Percentiles rank a stretch among this genome's conserved stretches.
Conservation (phyloP, 2,888 invertebrate genomes). For the Hololepta plana region DNA sequence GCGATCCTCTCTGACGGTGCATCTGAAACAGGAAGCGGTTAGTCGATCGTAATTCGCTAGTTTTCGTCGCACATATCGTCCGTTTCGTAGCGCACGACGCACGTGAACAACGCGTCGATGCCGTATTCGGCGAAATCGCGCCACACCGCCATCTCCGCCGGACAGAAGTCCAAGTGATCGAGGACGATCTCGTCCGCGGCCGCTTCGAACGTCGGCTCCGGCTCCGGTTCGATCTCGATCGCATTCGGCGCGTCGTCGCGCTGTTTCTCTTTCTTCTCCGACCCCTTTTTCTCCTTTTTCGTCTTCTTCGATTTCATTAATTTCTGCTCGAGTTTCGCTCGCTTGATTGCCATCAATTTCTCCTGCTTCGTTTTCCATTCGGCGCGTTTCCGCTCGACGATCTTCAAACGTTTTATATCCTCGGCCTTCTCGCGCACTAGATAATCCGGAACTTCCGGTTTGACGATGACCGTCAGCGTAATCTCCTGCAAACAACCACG, state of each 20-base stretch:
- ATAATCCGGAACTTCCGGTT: conserved; percentile 12
- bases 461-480: conserved; percentile 12
- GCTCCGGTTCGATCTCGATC: conserved; percentile 2
- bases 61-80: conserved; percentile 1
- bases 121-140: conserved; percentile 13
- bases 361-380: conserved; percentile 7
- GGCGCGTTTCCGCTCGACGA: conserved; percentile 9
- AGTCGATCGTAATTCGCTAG: background rate
- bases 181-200: conserved; percentile 9
- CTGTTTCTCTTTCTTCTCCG: conserved; percentile 5
- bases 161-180: conserved; percentile 14
- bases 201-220: conserved; percentile 1
- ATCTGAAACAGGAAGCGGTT: conserved; percentile 7
- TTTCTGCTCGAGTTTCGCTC: conserved; percentile 5
- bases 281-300: conserved; percentile 6
- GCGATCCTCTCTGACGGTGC: no score
- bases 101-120: conserved; percentile 12
- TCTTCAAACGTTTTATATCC: conserved; percentile 9
- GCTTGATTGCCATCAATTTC: conserved; percentile 5
- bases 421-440: conserved; percentile 12
- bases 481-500: conserved; percentile 9
- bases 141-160: conserved; percentile 15
- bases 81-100: conserved; percentile 11
- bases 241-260: background rate
- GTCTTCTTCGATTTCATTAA: conserved; percentile 6